Evolutionary conservation across 2,888 invertebrate species (phyloP).

Genomic region (Lottia scabra): DNA sequence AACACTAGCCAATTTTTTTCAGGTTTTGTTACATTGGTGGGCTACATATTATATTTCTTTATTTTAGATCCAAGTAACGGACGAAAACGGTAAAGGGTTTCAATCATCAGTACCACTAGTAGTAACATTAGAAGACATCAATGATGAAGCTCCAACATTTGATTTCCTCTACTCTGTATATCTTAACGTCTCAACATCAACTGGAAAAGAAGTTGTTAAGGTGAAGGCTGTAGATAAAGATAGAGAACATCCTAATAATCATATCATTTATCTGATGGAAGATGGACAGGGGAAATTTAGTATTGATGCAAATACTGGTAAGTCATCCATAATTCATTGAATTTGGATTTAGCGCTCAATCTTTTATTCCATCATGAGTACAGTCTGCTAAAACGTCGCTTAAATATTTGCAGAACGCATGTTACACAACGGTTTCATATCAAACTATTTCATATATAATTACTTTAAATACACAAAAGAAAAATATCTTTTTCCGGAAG

Average conservation of each 20-base stretch:
- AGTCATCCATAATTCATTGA: too few species aligned
- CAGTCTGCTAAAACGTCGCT: too few species aligned
- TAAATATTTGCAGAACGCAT: too few species aligned
- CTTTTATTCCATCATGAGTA: too few species aligned
- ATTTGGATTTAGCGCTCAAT: too few species aligned
- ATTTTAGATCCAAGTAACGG: slow-evolving; percentile 17
- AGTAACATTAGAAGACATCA: slow-evolving; percentile 21
- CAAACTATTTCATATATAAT: too few species aligned
- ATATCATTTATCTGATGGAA: slow-evolving; percentile 29
- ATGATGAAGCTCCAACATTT: slow-evolving; percentile 24
- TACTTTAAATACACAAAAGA: too few species aligned
- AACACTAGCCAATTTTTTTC: too few species aligned
- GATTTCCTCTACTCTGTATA: not conserved
- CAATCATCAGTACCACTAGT: slow-evolving; percentile 5
- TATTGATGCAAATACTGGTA: slow-evolving; percentile 25
- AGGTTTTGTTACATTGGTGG: too few species aligned
- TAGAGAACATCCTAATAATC: slow-evolving; percentile 22
- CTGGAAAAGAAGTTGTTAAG: slow-evolving; percentile 15
- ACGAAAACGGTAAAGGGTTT: slow-evolving; percentile 10
- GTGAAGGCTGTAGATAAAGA: slow-evolving; percentile 21
- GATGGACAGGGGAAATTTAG: slow-evolving; percentile 28
- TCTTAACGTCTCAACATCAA: not conserved
- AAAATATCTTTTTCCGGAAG: too few species aligned
- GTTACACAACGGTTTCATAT: too few species aligned
- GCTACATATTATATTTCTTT: not conserved